Base-by-base conservation (phyloP, 23 tunicate species). In the Diplosoma virens region DNA sequence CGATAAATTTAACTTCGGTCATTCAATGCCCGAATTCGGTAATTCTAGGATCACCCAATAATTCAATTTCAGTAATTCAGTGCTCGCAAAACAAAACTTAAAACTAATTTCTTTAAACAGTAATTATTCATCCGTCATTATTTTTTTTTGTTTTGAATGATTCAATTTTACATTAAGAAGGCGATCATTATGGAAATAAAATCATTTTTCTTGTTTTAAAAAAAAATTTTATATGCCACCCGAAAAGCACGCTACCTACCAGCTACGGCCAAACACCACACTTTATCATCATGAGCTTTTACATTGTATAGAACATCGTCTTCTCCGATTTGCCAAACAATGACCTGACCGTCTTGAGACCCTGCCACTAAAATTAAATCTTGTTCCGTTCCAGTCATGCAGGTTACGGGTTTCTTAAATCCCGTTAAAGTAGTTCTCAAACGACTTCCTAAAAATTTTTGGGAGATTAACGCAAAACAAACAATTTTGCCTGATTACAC, bases 391-490 rank as follows among this genome's bases (percentile, higher is more conserved):
- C 18, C 36, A 21, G 24, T 34, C 81, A 90, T 28, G 46, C 89
- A 64, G 31, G 86, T 76, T 21, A 90, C 82, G 11, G 90, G 79
- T 18, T 66, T 78, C 47, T 80, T 79, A 21, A 90, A 84, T 2
- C 97, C 97, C 28, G 82, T 90, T 32, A 90, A 59, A 21, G 97
- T 90, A 5, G 97, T 90, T 30, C 86, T 82, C n/a, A 90, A 83
- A 31, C 83, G 76, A 2, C 89, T 90, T 26, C 97, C 97, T 89
- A 22, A 17, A 67, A 78, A n/a, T n/a, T n/a, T n/a, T n/a, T n/a
- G n/a, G n/a, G n/a, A n/a, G n/a, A n/a, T n/a, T n/a, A n/a, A n/a
- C n/a, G n/a, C n/a, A n/a, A n/a, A n/a, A n/a, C n/a, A n/a, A n/a
- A n/a, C n/a, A n/a, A n/a, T n/a, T n/a, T n/a, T n/a, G n/a, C n/a